These are phyloP conservation scores for Drosophila ercepeae DNA, from an alignment of 1,140 invertebrate genomes.

Conservation along the genomic window DNA sequence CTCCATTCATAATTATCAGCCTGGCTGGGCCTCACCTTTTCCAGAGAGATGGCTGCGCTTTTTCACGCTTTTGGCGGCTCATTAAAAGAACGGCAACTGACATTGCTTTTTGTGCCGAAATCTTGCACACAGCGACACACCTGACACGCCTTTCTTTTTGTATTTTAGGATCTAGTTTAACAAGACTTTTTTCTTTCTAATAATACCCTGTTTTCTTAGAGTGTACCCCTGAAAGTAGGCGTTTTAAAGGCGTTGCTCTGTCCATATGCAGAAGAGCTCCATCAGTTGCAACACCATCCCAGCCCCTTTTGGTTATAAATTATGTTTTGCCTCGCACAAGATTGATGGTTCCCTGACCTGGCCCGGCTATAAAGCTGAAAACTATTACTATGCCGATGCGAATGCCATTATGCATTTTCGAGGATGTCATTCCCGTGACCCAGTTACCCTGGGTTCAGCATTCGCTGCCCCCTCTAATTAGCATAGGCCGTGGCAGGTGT, in stretches of 20 bases:
- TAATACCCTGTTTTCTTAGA: too few relatives aligned
- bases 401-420: conserved; percentile 28
- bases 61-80: conserved; percentile 80
- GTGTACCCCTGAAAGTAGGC: conserved; percentile 3
- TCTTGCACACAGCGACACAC: conserved; percentile 7
- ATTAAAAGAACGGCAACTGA: conserved; percentile 67
- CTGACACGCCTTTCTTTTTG: conserved; percentile 21
- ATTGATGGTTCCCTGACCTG: conserved; percentile 64
- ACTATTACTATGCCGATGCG: conserved; percentile 11
- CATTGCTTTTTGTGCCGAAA: conserved; percentile 44
- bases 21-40: conserved; percentile 37
- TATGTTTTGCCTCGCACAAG: conserved; percentile 75
- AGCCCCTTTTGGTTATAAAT: conserved; percentile 63
- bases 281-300: conserved; percentile 8
- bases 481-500: conserved; percentile 55
- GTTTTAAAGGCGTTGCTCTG: conserved; percentile 25
- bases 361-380: conserved; percentile 46
- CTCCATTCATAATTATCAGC: conserved; percentile 79
- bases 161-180: too few relatives aligned
- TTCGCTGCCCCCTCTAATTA: conserved; percentile 59
- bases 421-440: conserved; percentile 65
- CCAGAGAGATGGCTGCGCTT: conserved; percentile 59
- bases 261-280: conserved; percentile 23
- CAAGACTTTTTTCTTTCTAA: too few relatives aligned
- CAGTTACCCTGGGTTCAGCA: conserved; percentile 55